phyloP scores from a whole-genome alignment of 2,888 invertebrate species.

The Sinodicranocentrus sp. region DNA sequence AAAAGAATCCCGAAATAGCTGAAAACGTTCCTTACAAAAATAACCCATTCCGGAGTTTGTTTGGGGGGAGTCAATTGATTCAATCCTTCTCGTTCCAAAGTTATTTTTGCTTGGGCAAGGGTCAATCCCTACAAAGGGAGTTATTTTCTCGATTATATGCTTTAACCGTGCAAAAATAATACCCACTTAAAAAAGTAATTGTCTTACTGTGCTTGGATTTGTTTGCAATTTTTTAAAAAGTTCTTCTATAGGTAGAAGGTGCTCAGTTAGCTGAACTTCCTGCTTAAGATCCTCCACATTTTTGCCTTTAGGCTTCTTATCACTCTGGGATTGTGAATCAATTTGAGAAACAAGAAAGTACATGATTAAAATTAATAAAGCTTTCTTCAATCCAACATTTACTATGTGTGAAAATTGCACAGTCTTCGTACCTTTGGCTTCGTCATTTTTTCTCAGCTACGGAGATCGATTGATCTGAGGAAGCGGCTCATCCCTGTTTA shows the following conservation, averaged over 20 bases:
- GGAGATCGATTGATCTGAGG: too few relatives aligned
- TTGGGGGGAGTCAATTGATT: conserved; percentile 80
- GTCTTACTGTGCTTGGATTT: conserved; percentile 97
- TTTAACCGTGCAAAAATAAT: neutral
- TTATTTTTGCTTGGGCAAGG: conserved; percentile 78
- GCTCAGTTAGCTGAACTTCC: conserved; percentile 99
- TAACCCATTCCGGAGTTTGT: conserved; percentile 81
- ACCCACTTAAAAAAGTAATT: neutral
- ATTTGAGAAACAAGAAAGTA: too few relatives aligned
- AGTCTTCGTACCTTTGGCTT: too few relatives aligned
- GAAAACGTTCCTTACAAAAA: conserved; percentile 81
- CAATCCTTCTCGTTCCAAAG: conserved; percentile 78
- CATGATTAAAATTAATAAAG: too few relatives aligned
- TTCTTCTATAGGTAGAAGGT: conserved; percentile 97
- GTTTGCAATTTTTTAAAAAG: conserved; percentile 97
- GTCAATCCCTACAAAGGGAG: conserved; percentile 78
- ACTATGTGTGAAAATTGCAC: too few relatives aligned
- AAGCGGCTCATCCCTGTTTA: too few relatives aligned
- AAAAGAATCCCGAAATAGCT: conserved; percentile 81
- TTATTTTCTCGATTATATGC: neutral
- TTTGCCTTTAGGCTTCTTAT: too few relatives aligned
- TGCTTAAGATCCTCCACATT: conserved; percentile 99
- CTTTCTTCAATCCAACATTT: too few relatives aligned
- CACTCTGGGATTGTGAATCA: too few relatives aligned
- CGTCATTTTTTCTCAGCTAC: too few relatives aligned